Conservation (phyloP, 2,113 vertebrate genomes). For the Tenrec ecaudatus region DNA sequence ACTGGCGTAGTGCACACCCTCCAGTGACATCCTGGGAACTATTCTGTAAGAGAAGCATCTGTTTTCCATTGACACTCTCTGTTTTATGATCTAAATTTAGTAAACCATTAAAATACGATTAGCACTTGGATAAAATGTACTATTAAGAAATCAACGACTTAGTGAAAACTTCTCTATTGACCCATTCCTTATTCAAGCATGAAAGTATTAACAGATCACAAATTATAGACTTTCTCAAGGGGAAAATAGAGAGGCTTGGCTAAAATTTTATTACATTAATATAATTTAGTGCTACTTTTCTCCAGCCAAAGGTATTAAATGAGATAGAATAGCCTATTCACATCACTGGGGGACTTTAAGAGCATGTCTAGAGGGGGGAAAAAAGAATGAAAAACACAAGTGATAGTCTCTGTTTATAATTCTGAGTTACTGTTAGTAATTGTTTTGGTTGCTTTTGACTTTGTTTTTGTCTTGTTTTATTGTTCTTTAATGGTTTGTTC, state of each 20-base stretch:
- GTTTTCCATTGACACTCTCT: constrained; percentile 16
- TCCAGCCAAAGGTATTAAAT: constrained; percentile 15
- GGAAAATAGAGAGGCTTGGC: background rate
- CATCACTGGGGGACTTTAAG: background rate
- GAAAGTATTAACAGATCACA: background rate
- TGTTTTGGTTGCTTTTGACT: background rate
- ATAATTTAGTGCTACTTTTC: background rate
- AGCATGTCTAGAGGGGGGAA: background rate
- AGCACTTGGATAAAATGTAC: constrained; percentile 49
- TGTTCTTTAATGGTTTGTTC: background rate
- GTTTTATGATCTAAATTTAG: constrained; percentile 27
- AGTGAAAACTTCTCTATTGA: background rate
- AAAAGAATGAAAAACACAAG: background rate
- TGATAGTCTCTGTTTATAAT: background rate
- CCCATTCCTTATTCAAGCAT: background rate
- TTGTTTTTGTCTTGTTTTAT: background rate
- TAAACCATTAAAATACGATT: background rate
- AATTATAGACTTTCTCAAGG: background rate
- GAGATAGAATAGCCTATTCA: background rate
- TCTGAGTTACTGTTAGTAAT: background rate
- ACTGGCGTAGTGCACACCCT: no score
- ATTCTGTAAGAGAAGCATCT: constrained; percentile 43
- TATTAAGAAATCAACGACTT: constrained; percentile 14
- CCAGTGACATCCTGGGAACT: background rate
- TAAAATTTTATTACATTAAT: constrained; percentile 47